Conservation (phyloP, 2,888 invertebrate species). For the Pandemis cinnamomeana region DNA sequence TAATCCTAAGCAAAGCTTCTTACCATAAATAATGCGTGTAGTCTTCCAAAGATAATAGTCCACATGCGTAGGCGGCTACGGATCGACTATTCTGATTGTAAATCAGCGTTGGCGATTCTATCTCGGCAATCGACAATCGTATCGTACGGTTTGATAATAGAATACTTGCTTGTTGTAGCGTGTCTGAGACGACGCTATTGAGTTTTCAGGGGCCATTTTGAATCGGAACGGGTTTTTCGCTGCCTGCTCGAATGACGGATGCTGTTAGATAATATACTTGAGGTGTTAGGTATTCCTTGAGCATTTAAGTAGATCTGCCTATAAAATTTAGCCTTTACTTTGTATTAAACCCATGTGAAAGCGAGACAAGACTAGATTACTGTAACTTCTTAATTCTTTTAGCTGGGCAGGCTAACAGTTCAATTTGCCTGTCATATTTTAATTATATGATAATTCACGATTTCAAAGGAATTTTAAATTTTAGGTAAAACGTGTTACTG, state of each 20-base stretch:
- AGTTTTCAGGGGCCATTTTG: slow-evolving; percentile 32
- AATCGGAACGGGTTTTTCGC: slow-evolving; percentile 32
- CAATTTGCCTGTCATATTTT: too few species aligned
- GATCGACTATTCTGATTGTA: slow-evolving; percentile 83
- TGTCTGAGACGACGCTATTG: slow-evolving; percentile 27
- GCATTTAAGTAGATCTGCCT: too few species aligned
- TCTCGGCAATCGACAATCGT: slow-evolving; percentile 40
- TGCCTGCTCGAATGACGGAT: slow-evolving; percentile 22
- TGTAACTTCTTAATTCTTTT: too few species aligned
- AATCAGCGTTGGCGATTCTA: slow-evolving; percentile 67
- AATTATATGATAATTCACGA: too few species aligned
- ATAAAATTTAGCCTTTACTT: too few species aligned
- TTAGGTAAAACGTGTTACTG: too few species aligned
- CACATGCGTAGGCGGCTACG: slow-evolving; percentile 75
- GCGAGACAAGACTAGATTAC: too few species aligned
- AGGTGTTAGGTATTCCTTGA: background rate
- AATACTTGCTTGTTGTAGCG: slow-evolving; percentile 33
- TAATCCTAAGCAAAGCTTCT: slow-evolving; percentile 82
- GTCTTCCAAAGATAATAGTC: slow-evolving; percentile 77
- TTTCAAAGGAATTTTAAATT: too few species aligned
- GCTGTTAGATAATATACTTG: slow-evolving; percentile 9
- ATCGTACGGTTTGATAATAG: slow-evolving; percentile 41
- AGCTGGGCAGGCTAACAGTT: too few species aligned
- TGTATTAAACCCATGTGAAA: too few species aligned
- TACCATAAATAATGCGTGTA: slow-evolving; percentile 84